phyloP scores from a whole-genome alignment of 1,140 invertebrate genomes.

The Metaphire vulgaris region DNA sequence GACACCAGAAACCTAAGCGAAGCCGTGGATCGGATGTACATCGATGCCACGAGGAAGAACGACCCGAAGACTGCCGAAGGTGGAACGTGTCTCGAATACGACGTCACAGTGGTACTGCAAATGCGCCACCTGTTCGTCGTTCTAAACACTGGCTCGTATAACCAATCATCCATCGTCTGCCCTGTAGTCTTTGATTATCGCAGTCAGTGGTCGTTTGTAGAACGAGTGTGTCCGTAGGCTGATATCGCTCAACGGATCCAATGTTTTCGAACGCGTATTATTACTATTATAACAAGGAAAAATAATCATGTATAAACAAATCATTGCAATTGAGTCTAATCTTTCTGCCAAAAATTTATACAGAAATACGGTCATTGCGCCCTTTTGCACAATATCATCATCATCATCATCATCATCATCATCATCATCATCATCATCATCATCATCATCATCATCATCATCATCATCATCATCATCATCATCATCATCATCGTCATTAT shows the following conservation, averaged over 20 bases:
- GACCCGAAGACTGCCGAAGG: constrained; percentile 10
- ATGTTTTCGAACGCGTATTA: too few relatives aligned
- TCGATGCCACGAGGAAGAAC: constrained; percentile 65
- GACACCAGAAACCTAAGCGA: constrained; percentile 74
- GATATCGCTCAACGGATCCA: too few relatives aligned
- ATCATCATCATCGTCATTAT: constrained; percentile 2
- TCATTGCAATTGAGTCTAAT: too few relatives aligned
- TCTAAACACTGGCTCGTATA: too few relatives aligned
- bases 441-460: constrained; percentile 2
- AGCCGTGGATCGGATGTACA: constrained; percentile 70
- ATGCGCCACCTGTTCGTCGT: too few relatives aligned
- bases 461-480: constrained; percentile 2
- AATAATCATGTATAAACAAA: too few relatives aligned
- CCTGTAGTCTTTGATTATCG: background rate
- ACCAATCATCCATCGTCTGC: too few relatives aligned
- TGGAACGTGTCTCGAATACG: background rate
- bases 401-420: background rate
- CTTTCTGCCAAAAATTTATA: too few relatives aligned
- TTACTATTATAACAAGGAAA: too few relatives aligned
- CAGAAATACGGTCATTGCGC: too few relatives aligned
- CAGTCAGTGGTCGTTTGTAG: background rate
- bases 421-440: constrained; percentile 3
- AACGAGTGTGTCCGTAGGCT: too few relatives aligned
- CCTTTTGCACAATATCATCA: background rate
- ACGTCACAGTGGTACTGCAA: background rate